Evolutionary conservation across 2,113 vertebrate genomes (phyloP), one percentile per base, ranked within the genome.

Genomic region (Dipodomys merriami): DNA sequence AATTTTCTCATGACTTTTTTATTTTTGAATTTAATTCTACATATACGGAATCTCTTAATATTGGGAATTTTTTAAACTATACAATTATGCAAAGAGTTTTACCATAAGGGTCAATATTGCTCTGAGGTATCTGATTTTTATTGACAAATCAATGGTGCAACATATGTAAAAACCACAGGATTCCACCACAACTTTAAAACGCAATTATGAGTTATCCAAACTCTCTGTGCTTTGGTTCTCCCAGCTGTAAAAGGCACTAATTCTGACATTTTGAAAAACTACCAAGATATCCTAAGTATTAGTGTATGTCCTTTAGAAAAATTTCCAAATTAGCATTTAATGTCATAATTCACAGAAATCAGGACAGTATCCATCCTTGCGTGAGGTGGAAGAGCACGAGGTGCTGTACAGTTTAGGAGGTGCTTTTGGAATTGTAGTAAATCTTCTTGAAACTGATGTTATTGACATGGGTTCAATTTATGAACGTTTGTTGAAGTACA

Each of bases 51-150:
- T 53, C 49, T 11, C 10, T 53, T 53, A 53, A 53, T 53, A 53
- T 53, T 53, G 49, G 49, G 49, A 86, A 91, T 76, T 64, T 82
- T 80, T 0, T 77, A 60, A 60, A 83, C 60, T 27, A 30, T 44
- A 90, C 64, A 23, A 69, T 68, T 46, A 84, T 49, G 46, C 20
- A 69, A 27, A 82, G 27, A 86, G n/a, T 88, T 94, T 87, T 80
- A 80, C 18, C 57, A 90, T 49, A 11, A 93, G 13, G 49, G 33
- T 93, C 76, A 91, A 27, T 35, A 57, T 74, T 16, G 73, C 72
- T 95, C 87, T 80, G 60, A 88, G 72, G 29, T 7, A 68, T 25
- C 3, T 64, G 3, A 8, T 1, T 86, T 85, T 92, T 84, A 79
- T 35, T 91, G 46, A 77, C 2, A 83, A 83, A 25, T 86, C 23